Evolutionary conservation across 2,888 invertebrate species (phyloP).

Genomic region (Yponomeuta plumbellus): DNA sequence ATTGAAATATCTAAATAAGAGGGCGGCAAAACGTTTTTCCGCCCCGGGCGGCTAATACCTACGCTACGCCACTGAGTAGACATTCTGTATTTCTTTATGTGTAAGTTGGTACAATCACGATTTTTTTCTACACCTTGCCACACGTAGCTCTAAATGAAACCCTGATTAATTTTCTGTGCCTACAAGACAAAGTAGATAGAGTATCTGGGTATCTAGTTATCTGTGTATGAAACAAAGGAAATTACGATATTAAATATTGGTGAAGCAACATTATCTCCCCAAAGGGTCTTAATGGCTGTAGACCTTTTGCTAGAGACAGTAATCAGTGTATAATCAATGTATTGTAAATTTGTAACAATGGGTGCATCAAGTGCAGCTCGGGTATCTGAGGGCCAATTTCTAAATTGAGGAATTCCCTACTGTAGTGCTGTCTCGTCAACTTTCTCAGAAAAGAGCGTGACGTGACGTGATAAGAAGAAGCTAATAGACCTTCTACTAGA

Average conservation of each 20-base stretch:
- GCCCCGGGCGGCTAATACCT: too few relatives aligned
- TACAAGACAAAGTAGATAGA: background rate
- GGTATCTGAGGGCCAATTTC: too few relatives aligned
- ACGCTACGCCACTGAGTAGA: background rate
- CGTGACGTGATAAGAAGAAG: too few relatives aligned
- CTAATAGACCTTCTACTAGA: too few relatives aligned
- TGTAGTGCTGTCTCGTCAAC: too few relatives aligned
- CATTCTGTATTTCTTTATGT: background rate
- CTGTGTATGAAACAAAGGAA: background rate
- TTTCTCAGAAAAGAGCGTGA: too few relatives aligned
- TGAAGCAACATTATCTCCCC: background rate
- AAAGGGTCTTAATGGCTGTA: background rate
- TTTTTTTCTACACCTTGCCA: background rate
- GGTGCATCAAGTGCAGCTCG: too few relatives aligned
- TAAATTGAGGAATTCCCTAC: too few relatives aligned
- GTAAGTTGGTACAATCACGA: background rate
- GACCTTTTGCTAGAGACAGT: background rate
- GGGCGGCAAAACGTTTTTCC: too few relatives aligned
- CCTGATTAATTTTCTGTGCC: background rate
- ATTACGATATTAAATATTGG: background rate
- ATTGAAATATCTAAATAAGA: too few relatives aligned
- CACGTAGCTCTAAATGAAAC: background rate
- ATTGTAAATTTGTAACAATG: too few relatives aligned
- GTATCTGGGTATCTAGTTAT: background rate
- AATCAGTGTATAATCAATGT: background rate